Evolutionary conservation across 2,888 invertebrate genomes (phyloP).

Genomic region (Teleiodes luculella): DNA sequence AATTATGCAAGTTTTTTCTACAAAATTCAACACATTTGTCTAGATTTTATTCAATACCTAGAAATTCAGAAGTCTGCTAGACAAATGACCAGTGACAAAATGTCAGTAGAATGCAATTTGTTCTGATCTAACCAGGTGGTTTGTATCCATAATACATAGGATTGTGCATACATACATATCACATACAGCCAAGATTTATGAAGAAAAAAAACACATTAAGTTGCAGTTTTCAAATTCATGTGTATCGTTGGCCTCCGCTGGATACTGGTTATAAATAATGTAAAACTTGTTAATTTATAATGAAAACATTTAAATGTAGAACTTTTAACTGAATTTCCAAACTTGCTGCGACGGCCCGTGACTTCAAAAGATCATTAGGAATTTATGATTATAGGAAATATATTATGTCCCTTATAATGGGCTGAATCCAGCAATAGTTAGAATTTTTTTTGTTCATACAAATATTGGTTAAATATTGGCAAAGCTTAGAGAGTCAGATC

Average conservation of each 20-base stretch:
- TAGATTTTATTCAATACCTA: conserved; percentile 64
- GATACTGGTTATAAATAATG: no score
- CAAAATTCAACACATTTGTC: conserved; percentile 27
- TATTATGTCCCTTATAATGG: no score
- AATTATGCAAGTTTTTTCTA: conserved; percentile 38
- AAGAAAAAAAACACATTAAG: conserved; percentile 1
- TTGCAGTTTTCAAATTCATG: background rate
- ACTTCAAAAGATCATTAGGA: no score
- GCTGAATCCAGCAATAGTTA: no score
- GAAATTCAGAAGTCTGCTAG: conserved; percentile 32
- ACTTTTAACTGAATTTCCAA: no score
- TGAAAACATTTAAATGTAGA: no score
- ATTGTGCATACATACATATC: conserved; percentile 45
- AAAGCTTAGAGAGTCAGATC: no score
- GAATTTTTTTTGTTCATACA: no score
- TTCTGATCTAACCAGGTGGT: conserved; percentile 67
- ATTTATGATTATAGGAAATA: no score
- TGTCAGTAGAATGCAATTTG: conserved; percentile 66
- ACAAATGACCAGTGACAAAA: conserved; percentile 69
- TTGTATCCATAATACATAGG: conserved; percentile 63
- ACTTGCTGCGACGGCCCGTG: no score
- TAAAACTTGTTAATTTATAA: no score
- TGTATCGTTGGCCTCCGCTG: background rate
- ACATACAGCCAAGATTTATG: conserved; percentile 44
- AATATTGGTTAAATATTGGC: no score